phyloP scores from a whole-genome alignment of 2,113 vertebrate species.

The Leucosticte australis region DNA sequence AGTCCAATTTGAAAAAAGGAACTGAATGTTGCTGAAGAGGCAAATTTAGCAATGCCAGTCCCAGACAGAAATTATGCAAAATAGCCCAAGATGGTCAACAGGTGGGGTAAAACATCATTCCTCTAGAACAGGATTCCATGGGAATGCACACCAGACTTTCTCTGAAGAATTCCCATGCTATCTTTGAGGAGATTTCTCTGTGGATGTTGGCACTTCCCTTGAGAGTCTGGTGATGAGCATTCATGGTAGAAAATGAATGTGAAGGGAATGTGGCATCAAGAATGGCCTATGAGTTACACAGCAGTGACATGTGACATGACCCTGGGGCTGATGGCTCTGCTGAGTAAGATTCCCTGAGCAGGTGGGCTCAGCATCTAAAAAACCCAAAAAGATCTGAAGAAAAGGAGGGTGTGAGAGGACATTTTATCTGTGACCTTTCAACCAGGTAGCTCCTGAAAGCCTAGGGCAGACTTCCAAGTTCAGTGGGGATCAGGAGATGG shows the following conservation, averaged over 20 bases:
- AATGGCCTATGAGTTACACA: not conserved
- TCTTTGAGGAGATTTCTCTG: not conserved
- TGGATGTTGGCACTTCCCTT: not conserved
- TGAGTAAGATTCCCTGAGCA: not conserved
- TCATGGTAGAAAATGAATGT: not conserved
- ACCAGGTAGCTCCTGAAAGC: not conserved
- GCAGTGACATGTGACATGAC: not conserved
- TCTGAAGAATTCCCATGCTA: not conserved
- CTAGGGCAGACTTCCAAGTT: not conserved
- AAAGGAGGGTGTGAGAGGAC: accelerated
- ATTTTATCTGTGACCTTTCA: not conserved
- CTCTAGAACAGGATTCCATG: not conserved
- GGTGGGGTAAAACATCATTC: not conserved
- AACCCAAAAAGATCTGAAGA: not conserved
- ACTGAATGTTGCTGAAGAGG: not conserved
- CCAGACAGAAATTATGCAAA: not conserved
- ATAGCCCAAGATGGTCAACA: not conserved
- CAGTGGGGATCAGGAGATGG: not conserved
- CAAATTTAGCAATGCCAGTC: not conserved
- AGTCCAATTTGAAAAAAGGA: not conserved
- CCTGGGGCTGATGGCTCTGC: not conserved
- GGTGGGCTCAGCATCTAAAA: not conserved
- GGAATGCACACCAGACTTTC: not conserved
- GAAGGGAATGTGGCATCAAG: not conserved
- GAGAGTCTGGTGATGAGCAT: not conserved